phyloP scores from a whole-genome alignment of 2,888 invertebrate genomes.

The Steinernema carpocapsae region DNA sequence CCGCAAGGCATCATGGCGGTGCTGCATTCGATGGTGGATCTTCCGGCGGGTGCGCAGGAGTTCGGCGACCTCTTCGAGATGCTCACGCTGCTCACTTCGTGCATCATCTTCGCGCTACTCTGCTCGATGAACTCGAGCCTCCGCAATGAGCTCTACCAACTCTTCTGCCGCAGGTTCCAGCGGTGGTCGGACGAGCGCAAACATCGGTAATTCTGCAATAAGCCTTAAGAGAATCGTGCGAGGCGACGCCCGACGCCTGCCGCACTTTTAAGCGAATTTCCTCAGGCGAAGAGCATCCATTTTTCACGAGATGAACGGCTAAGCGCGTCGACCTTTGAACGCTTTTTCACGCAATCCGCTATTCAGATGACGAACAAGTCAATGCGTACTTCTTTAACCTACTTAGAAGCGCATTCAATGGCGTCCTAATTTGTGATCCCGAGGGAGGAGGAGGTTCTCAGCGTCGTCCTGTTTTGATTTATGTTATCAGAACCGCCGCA shows the following conservation, averaged over 20 bases:
- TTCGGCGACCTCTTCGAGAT: constrained; percentile 63
- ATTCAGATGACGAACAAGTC: not conserved
- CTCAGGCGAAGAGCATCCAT: constrained; percentile 1
- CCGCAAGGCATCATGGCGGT: constrained; percentile 63
- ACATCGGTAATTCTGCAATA: constrained; percentile 1
- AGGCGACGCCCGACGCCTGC: not conserved
- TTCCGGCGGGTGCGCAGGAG: constrained; percentile 47
- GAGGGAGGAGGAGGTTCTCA: not conserved
- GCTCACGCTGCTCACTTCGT: constrained; percentile 61
- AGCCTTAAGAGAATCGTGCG: not conserved
- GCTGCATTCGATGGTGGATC: constrained; percentile 47
- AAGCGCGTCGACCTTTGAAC: not conserved
- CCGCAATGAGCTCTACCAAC: constrained; percentile 41
- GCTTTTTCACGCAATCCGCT: not conserved
- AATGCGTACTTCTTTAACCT: not conserved
- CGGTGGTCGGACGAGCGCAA: constrained; percentile 19
- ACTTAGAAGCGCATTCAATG: constrained; percentile 25
- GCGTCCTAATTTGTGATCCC: constrained; percentile 12
- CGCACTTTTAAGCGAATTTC: constrained; percentile 22
- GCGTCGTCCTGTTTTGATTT: constrained; percentile 4
- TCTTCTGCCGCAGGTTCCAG: constrained; percentile 16
- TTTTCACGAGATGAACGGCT: constrained; percentile 24
- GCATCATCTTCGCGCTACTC: constrained; percentile 61
- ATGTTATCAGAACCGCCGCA: not conserved
- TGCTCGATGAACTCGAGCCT: constrained; percentile 58